A percentile compares a stretch with the other conserved stretches of the same genome.
These are phyloP conservation scores for Catharus fuscescens DNA, from an alignment of 2,113 vertebrate genomes.

Conservation along the genomic window DNA sequence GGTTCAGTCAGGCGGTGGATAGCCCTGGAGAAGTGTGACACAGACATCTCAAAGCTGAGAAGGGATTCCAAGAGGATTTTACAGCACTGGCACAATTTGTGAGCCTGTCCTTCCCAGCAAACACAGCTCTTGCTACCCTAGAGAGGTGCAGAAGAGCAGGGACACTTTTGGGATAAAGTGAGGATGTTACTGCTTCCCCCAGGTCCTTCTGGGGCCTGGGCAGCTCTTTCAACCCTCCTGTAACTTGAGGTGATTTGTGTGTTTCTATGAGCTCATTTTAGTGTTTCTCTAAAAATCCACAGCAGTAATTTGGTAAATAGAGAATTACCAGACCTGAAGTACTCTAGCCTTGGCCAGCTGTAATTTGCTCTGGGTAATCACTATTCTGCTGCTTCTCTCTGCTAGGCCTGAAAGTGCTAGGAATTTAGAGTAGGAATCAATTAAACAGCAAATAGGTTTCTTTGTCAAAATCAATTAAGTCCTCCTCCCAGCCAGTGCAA, in stretches of 20 bases:
- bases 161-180: not conserved
- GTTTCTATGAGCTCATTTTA: not conserved
- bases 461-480: slow-evolving; percentile 75
- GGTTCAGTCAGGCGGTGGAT: not conserved
- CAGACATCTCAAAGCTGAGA: not conserved
- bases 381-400: slow-evolving; percentile 47
- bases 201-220: not conserved
- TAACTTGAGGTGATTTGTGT: not conserved
- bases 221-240: not conserved
- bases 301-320: slow-evolving; percentile 45
- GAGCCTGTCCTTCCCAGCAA: not conserved
- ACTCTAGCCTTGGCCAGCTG: not conserved
- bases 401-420: slow-evolving; percentile 54
- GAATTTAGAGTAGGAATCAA: slow-evolving; percentile 79
- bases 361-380: slow-evolving; percentile 68
- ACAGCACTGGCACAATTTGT: not conserved
- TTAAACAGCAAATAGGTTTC: slow-evolving; percentile 81
- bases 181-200: not conserved
- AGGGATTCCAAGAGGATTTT: not conserved
- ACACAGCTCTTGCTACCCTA: not conserved
- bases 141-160: not conserved
- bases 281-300: slow-evolving; percentile 18
- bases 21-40: not conserved
- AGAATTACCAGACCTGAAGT: not conserved
- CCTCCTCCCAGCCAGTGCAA: slow-evolving; percentile 15